phyloP scores from a whole-genome alignment of 2,888 invertebrate genomes.

The Hypselothyrea guttata region DNA sequence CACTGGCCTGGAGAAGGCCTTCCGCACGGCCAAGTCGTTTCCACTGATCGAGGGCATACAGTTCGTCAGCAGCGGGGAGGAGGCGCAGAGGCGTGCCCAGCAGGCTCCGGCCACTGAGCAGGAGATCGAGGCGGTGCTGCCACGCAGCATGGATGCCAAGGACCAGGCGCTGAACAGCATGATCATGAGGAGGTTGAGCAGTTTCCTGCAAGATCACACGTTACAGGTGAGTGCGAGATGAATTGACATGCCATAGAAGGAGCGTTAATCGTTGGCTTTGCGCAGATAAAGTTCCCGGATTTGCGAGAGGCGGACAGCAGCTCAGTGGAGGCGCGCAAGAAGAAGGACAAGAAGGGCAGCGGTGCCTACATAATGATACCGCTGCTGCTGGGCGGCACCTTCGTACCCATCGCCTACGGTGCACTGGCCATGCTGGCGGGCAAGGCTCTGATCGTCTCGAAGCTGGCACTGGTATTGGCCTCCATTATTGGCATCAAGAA shows the following conservation, averaged over 20 bases:
- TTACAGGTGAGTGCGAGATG: slow-evolving; percentile 85
- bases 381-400: slow-evolving; percentile 89
- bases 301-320: slow-evolving; percentile 83
- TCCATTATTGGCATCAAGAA: slow-evolving; percentile 94
- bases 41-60: slow-evolving; percentile 89
- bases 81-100: slow-evolving; percentile 35
- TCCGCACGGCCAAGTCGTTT: slow-evolving; percentile 85
- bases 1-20: slow-evolving; percentile 89
- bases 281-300: slow-evolving; percentile 88
- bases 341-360: slow-evolving; percentile 85
- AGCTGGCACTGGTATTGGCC: slow-evolving; percentile 90
- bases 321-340: slow-evolving; percentile 84
- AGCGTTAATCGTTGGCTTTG: not conserved
- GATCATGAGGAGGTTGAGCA: slow-evolving; percentile 88
- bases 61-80: slow-evolving; percentile 86
- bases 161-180: slow-evolving; percentile 88
- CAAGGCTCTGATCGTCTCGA: slow-evolving; percentile 92
- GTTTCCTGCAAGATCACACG: slow-evolving; percentile 90
- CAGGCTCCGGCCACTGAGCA: slow-evolving; percentile 82
- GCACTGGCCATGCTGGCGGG: slow-evolving; percentile 91
- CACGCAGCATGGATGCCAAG: slow-evolving; percentile 88
- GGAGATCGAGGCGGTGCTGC: slow-evolving; percentile 88
- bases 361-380: slow-evolving; percentile 90
- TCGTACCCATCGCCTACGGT: slow-evolving; percentile 91
- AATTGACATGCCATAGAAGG: not conserved